Evolutionary conservation across 2,888 invertebrate genomes (phyloP).

Genomic region (Eupithecia vulgata): DNA sequence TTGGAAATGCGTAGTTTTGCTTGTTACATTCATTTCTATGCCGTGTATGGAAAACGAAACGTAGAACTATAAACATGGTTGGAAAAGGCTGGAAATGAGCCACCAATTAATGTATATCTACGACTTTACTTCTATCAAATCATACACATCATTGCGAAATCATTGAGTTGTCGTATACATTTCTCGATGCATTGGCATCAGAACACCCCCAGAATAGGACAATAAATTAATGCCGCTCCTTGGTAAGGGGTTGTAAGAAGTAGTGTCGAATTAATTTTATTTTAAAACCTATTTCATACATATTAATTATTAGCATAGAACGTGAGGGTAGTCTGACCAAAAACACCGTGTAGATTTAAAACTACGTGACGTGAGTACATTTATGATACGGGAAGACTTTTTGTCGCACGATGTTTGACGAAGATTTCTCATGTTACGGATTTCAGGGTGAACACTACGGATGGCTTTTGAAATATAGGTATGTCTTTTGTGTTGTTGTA

Average conservation of each 20-base stretch:
- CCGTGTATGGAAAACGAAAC: constrained; percentile 52
- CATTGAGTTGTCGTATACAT: background rate
- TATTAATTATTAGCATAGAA: too few species aligned
- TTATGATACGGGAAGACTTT: constrained; percentile 32
- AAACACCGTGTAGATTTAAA: constrained; percentile 18
- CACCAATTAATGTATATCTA: background rate
- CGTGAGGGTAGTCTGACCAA: background rate
- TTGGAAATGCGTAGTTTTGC: constrained; percentile 40
- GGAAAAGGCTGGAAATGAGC: background rate
- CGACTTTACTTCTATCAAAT: background rate
- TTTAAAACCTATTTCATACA: background rate
- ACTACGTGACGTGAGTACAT: constrained; percentile 49
- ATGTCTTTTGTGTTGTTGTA: background rate
- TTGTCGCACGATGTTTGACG: constrained; percentile 34
- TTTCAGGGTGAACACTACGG: constrained; percentile 7
- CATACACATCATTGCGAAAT: background rate
- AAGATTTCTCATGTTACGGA: constrained; percentile 22
- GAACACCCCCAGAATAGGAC: background rate
- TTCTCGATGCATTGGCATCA: background rate
- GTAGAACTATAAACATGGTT: constrained; percentile 20
- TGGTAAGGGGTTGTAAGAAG: background rate
- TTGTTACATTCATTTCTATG: constrained; percentile 51
- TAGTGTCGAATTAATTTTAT: background rate
- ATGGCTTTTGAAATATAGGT: background rate
- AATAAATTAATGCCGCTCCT: background rate